Percentiles rank a stretch among this genome's conserved stretches.
phyloP scores from a whole-genome alignment of 2,888 invertebrate genomes.

The Dicyrtoma fusca region DNA sequence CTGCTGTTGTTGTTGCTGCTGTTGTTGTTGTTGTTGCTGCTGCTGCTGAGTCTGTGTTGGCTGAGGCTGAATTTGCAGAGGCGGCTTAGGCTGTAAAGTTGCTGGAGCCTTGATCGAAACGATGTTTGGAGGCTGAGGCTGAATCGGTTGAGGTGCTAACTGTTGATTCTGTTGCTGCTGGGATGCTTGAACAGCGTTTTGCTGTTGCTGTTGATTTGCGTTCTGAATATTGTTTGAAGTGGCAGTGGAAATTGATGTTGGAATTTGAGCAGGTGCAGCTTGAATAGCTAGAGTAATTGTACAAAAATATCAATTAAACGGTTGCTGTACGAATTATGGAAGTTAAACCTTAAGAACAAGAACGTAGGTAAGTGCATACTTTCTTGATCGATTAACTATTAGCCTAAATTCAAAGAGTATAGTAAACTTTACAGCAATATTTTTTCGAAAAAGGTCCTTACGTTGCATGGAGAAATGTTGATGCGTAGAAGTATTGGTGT shows the following conservation, averaged over 20 bases:
- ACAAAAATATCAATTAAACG: background rate
- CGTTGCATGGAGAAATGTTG: conserved; percentile 56
- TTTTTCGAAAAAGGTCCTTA: conserved; percentile 39
- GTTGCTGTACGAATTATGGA: background rate
- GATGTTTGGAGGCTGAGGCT: conserved; percentile 39
- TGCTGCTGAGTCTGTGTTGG: conserved; percentile 40
- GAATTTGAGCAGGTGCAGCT: conserved; percentile 60
- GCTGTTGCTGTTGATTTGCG: conserved; percentile 57
- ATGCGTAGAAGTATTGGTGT: conserved; percentile 48
- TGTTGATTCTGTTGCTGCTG: conserved; percentile 47
- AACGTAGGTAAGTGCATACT: conserved; percentile 2
- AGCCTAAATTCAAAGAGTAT: no score
- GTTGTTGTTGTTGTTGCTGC: conserved; percentile 33
- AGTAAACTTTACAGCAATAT: no score
- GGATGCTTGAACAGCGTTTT: conserved; percentile 53
- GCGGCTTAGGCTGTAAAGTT: conserved; percentile 53
- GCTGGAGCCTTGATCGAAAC: conserved; percentile 48
- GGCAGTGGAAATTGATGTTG: conserved; percentile 61
- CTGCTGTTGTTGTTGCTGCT: conserved; percentile 21
- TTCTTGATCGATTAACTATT: no score
- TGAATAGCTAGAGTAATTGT: conserved; percentile 60
- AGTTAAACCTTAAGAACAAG: conserved; percentile 5
- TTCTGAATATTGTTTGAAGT: conserved; percentile 54
- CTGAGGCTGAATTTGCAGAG: conserved; percentile 53
- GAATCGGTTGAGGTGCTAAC: conserved; percentile 41